A percentile compares a stretch with the other conserved stretches of the same genome.
Conservation (phyloP, 2,113 vertebrate species). For the Sclerurus mexicanus region DNA sequence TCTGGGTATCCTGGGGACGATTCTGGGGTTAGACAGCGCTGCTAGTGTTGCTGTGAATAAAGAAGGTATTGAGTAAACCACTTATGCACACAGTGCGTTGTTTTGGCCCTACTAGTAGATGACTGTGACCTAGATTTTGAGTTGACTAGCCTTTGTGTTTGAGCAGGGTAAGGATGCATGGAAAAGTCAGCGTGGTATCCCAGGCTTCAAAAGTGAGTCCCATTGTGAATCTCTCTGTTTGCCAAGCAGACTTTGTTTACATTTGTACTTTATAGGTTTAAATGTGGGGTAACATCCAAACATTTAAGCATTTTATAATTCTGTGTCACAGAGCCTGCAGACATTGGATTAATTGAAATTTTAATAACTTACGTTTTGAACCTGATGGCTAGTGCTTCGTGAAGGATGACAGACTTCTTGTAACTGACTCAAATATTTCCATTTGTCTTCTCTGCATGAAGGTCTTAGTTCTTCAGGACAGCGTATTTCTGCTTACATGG, state of each 20-base stretch:
- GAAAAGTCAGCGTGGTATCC: neutral
- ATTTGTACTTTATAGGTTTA: neutral
- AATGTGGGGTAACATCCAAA: neutral
- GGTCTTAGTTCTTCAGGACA: neutral
- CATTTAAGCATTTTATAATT: neutral
- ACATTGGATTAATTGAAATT: neutral
- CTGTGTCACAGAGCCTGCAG: neutral
- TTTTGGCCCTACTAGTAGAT: neutral
- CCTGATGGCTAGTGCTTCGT: neutral
- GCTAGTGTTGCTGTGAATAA: neutral
- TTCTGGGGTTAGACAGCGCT: neutral
- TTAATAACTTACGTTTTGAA: neutral
- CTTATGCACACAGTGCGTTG: too few relatives aligned
- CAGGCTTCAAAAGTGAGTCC: neutral
- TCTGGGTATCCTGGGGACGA: neutral
- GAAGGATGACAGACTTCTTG: neutral
- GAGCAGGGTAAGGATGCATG: neutral
- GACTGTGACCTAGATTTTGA: neutral
- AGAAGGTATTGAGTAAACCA: neutral
- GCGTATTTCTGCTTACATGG: neutral
- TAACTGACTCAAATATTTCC: neutral
- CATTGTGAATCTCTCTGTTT: neutral
- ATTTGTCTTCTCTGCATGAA: neutral
- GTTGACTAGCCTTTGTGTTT: neutral
- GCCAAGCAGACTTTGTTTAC: neutral